Conservation (phyloP, 1,140 invertebrate genomes). For the Pseudomyrmex concolor region DNA sequence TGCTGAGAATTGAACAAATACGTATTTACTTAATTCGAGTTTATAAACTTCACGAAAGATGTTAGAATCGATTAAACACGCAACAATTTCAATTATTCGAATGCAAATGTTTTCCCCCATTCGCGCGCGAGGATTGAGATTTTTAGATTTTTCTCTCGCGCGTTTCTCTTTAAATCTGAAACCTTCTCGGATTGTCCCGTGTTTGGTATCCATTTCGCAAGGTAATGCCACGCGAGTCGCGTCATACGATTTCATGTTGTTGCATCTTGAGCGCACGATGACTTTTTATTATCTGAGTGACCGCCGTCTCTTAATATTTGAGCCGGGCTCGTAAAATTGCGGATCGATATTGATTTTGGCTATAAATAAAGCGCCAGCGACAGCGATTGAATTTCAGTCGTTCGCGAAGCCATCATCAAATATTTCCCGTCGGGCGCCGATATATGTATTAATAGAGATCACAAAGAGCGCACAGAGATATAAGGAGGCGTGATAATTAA, state of each 20-base stretch:
- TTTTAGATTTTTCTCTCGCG: not conserved
- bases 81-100: no score
- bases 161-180: not conserved
- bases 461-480: constrained; percentile 14
- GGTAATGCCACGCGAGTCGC: constrained; percentile 8
- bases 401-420: constrained; percentile 39
- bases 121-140: not conserved
- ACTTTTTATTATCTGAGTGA: constrained; percentile 33
- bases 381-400: constrained; percentile 51
- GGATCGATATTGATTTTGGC: constrained; percentile 34
- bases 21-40: no score
- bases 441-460: constrained; percentile 22
- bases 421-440: constrained; percentile 18
- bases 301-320: constrained; percentile 39
- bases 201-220: not conserved
- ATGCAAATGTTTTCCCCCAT: not conserved
- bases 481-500: constrained; percentile 39
- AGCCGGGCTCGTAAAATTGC: constrained; percentile 42
- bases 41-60: not conserved
- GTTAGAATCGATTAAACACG: no score
- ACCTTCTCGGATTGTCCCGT: not conserved
- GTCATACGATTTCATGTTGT: constrained; percentile 29
- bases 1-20: no score
- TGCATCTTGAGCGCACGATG: constrained; percentile 9
- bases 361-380: constrained; percentile 46